Base-by-base conservation (phyloP, 2,888 invertebrate genomes). In the Ichneumoninae sp. region DNA sequence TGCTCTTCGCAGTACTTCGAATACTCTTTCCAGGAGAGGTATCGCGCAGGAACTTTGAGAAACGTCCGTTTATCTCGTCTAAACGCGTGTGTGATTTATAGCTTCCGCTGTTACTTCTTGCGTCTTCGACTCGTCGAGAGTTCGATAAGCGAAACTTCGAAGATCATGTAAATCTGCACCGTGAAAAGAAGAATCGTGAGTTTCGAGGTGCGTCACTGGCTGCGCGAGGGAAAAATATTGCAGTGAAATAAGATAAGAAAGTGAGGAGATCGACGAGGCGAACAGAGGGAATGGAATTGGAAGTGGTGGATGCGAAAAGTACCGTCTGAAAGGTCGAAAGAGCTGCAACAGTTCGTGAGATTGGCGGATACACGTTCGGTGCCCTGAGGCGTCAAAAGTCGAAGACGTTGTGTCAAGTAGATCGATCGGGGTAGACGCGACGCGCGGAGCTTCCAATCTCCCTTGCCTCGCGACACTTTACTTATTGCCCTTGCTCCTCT, bases 101-200 rank as follows among this genome's bases (percentile, higher is more conserved):
- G 74, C 52, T 71, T 71, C 65, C 70, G 70, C 71, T 76, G 79
- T 79, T 60, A 75, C 33, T 75, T 50, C 57, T 60, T 78, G n/a
- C 54, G 40, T 13, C 54, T 66, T 36, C 47, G 36, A 70, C 22
- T 71, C 70, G 33, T 26, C 70, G 60, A 71, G 78, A 66, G 74
- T 85, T 85, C 85, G 78, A 85, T 85, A 85, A 78, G 82, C 79
- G 36, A 71, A 79, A 82, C 78, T 75, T 85, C 82, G 79, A 76
- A 74, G 82, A 82, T 85, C 82, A 85, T 85, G 78, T 82, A 85
- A 85, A 85, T 82, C 75, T 44, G 22, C n/a, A 40, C 22, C 47
- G 47, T 13, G 66, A 69, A 65, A 50, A 82, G 69, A 78, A 79
- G 85, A 79, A 66, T 26, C 60, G 50, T 50, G 33, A 82, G 78